Conservation (phyloP, 2,888 invertebrate genomes). For the Megalurothrips usitatus region DNA sequence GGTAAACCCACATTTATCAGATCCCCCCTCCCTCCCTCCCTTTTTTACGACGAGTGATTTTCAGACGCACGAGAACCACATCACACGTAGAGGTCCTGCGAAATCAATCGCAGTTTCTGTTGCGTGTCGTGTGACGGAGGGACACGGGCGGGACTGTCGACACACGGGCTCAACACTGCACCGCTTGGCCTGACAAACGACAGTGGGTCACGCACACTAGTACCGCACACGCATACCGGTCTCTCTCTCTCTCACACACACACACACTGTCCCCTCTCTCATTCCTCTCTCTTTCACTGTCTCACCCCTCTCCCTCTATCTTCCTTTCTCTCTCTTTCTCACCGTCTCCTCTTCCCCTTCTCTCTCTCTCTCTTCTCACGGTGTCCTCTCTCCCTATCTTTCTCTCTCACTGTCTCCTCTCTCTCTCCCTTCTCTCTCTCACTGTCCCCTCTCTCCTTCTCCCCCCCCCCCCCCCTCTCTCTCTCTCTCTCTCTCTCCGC, state of each 20-base stretch:
- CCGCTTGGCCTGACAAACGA: too few species aligned
- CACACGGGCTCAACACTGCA: too few species aligned
- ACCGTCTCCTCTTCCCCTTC: not conserved
- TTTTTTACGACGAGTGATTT: too few species aligned
- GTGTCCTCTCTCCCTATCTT: constrained; percentile 7
- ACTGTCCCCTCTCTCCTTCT: constrained; percentile 20
- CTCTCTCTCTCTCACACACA: not conserved
- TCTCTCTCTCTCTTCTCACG: constrained; percentile 1
- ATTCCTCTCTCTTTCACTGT: not conserved
- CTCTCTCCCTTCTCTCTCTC: constrained; percentile 28
- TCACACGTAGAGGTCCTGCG: too few species aligned
- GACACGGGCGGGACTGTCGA: too few species aligned
- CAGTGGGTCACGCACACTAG: not conserved
- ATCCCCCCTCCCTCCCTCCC: too few species aligned
- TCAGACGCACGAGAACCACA: too few species aligned
- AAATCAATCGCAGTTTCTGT: too few species aligned
- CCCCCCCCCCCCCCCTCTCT: constrained; percentile 14
- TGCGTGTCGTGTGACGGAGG: too few species aligned
- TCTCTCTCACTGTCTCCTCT: constrained; percentile 28
- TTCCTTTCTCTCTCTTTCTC: constrained; percentile 3
- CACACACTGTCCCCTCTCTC: not conserved
- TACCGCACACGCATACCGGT: not conserved
- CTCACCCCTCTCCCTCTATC: constrained; percentile 2
- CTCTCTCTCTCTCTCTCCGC: constrained; percentile 11
- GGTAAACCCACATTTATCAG: constrained; percentile 47